Base-by-base conservation (phyloP, 2,113 vertebrate species). In the Strigops habroptila region DNA sequence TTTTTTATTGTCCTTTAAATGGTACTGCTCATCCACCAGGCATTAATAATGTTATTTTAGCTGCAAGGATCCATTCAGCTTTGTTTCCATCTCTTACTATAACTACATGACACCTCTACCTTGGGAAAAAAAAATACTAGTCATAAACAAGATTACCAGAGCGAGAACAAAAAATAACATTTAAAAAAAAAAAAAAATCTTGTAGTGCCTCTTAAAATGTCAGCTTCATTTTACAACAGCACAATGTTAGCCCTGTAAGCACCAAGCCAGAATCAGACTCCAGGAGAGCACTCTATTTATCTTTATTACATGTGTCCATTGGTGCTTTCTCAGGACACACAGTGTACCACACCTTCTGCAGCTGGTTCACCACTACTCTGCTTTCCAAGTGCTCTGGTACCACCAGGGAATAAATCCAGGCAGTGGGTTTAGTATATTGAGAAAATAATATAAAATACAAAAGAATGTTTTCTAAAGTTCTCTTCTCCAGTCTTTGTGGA, bases 221-320 rank as follows among this genome's bases (percentile, higher is more conserved):
- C 85, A 77, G n/a, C 53, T 88, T 90, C 35, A 24, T 93, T 96
- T 91, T 79, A 88, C 39, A 94, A 35, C 65, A 59, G 51, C 31
- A 46, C 63, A 76, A 92, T 78, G 44, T 51, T 43, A 74, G 62
- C 28, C 44, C 55, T 84, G 35, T 15, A 65, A 94, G 59, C 48
- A 93, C 24, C 59, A 59, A 52, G n/a, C 28, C 67, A 87, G 75
- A 80, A 46, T 57, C 30, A 81, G 39, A 49, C 33, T 80, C 79
- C 46, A 92, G 49, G 95, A 77, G 12, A 67, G 35, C 28, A 69
- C 33, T 91, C 67, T n/a, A 59, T 80, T 83, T 84, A 25, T 91
- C 91, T 92, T 86, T 82, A 82, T 93, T 86, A 83, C 14, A 37
- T 5, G 12, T 1, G 3, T 46, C 19, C 69, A 64, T 35, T 18